Conservation (phyloP, 2,113 vertebrate species). For the Cryptotis parvus region DNA sequence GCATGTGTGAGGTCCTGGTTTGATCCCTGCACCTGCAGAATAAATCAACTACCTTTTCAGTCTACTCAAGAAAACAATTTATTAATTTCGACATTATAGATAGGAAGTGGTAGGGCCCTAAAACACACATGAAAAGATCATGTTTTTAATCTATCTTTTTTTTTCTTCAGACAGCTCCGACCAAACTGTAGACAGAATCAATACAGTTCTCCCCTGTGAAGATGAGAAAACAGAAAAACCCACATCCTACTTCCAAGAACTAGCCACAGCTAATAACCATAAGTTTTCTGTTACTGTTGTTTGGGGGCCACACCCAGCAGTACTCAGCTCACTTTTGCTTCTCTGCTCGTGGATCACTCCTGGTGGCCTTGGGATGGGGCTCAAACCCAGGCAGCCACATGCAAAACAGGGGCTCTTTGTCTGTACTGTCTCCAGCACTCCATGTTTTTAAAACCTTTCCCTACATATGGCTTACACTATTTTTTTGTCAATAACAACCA, state of each 20-base stretch:
- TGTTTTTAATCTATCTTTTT: background rate
- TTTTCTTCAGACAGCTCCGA: background rate
- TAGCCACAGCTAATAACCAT: background rate
- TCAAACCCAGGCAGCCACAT: too few relatives aligned
- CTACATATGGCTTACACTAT: background rate
- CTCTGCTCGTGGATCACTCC: too few relatives aligned
- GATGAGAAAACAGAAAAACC: background rate
- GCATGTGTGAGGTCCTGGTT: too few relatives aligned
- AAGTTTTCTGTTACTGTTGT: too few relatives aligned
- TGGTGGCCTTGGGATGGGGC: background rate
- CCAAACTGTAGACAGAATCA: background rate
- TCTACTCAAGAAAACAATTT: background rate
- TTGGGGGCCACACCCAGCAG: too few relatives aligned
- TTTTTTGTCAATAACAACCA: background rate
- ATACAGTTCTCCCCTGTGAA: background rate
- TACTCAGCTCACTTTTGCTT: too few relatives aligned
- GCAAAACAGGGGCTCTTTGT: too few relatives aligned
- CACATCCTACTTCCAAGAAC: background rate
- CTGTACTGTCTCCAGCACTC: too few relatives aligned
- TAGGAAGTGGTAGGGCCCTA: background rate
- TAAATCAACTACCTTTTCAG: constrained; percentile 5
- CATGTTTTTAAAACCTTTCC: background rate
- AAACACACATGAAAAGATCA: background rate
- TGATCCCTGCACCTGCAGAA: too few relatives aligned
- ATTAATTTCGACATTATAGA: background rate